Evolutionary conservation across 2,888 invertebrate genomes (phyloP), one percentile per base, ranked within the genome.

Genomic region (Drymonia ruficornis): DNA sequence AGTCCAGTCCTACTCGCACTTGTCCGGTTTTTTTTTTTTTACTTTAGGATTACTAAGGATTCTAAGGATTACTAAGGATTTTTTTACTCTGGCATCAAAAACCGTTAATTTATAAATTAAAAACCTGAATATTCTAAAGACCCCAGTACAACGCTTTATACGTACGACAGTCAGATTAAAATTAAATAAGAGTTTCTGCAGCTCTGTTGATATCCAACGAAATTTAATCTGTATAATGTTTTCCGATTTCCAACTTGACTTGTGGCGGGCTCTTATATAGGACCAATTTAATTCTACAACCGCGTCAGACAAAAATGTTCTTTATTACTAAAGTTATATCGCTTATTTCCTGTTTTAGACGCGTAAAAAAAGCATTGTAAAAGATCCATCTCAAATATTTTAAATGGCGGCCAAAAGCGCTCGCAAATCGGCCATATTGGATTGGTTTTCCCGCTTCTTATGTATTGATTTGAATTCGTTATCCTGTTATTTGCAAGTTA

Each of bases 221-320:
- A 78, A 83, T 85, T 86, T 83, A 86, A 87, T 87, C 84, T 84
- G 79, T 84, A 79, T 85, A 86, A 86, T 86, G 87, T 84, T 86
- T 86, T 79, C 76, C 80, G 81, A 85, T 84, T 86, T 82, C 79
- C 81, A 79, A 81, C 84, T 84, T 85, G 84, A 83, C 86, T 86
- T 85, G 85, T 80, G 83, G 83, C 79, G 72, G 72, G 71, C 72
- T 73, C 76, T 80, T 75, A 72, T 63, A 67, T 59, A 61, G 40
- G 63, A 53, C 76, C 63, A 74, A 54, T 46, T 48, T 71, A 49
- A 58, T 49, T 58, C 57, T 66, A 31, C 50, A 23, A 12, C 38
- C 1, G 5, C 29, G 19, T 19, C 56, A 65, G 40, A 15, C 61
- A 3, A 77, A 76, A 70, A 34, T 42, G 13, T 0, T 0, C 0